Percentiles rank a stretch among this genome's conserved stretches.
These are phyloP conservation scores for Protonemura montana DNA, from an alignment of 2,888 invertebrate genomes.

Conservation along the genomic window DNA sequence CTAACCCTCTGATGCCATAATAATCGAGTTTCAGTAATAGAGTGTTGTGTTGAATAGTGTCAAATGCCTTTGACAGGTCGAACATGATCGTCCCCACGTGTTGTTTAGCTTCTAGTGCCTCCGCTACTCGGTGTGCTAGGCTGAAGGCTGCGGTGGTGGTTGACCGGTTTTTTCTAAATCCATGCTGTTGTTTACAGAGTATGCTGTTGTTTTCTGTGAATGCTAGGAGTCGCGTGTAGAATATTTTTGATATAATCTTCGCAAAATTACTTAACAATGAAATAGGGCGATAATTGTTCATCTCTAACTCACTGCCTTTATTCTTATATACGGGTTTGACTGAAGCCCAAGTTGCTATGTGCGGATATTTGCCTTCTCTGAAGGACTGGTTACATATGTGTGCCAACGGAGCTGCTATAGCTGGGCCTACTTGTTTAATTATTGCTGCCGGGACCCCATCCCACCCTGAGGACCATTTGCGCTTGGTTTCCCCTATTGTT, in stretches of 20 bases:
- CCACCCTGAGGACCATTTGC: constrained; percentile 9
- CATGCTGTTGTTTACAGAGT: constrained; percentile 13
- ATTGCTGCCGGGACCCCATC: neutral
- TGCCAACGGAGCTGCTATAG: constrained; percentile 16
- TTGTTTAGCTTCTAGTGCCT: constrained; percentile 23
- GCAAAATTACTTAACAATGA: constrained; percentile 16
- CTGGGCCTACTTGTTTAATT: neutral
- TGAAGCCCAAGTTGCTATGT: neutral
- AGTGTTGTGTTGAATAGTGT: constrained; percentile 26
- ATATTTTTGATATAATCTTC: constrained; percentile 23
- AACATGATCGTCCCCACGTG: constrained; percentile 14
- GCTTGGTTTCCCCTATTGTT: too few species aligned
- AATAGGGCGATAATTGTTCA: constrained; percentile 22
- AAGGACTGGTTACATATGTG: constrained; percentile 25
- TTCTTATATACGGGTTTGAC: constrained; percentile 21
- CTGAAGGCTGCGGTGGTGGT: constrained; percentile 24
- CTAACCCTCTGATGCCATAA: neutral
- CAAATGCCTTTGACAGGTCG: constrained; percentile 36
- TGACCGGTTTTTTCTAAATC: constrained; percentile 1
- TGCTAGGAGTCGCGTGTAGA: neutral
- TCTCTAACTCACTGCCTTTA: neutral
- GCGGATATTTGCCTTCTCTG: neutral
- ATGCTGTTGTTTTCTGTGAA: neutral
- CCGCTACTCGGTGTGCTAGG: constrained; percentile 14
- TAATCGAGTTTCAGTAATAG: constrained; percentile 17